Base-by-base conservation (phyloP, 2,888 invertebrate genomes). In the Resseliella maxima region DNA sequence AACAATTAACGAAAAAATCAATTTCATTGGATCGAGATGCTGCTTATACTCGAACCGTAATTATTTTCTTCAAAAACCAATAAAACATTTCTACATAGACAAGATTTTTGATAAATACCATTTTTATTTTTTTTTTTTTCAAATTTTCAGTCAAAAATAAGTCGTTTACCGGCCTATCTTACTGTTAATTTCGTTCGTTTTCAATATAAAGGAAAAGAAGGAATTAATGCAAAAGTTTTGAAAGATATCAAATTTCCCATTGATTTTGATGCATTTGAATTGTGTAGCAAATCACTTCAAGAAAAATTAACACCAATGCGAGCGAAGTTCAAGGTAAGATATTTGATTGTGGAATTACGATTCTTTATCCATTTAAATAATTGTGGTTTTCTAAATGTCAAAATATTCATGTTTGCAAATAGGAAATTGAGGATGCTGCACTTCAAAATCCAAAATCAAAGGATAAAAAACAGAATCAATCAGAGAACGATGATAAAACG, bases 171-270 rank as follows among this genome's bases (percentile, higher is more conserved):
- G 36, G 98, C 97, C 0, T 99, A 99, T 92, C 92, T 99, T 88
- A 97, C 98, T 0, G 95, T 99, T 88, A 99, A 99, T 90, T 98
- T 99, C 92, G 98, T 99, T 86, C 94, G 99, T 87, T 99, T 99
- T 92, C 98, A 95, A 92, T 99, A 94, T 92, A 99, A 99, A 91
- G 99, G 98, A 91, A 97, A 97, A 90, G 97, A 96, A 90, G 94
- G 96, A 0, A 96, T 99, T 86, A 98, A 98, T 92, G 99, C 99
- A 0, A 99, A 99, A 92, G 98, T 99, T 88, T 92, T 99, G 86
- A 96, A 99, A 92, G 98, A 99, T 90, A 97, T 99, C 1, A 99
- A 99, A 92, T 99, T 99, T 91, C 97, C 98, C 0, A 92, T 99
- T 86, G 95, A 95, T 86, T 94, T 99, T 89, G 99, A 99, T 91